Evolutionary conservation across 2,888 invertebrate genomes (phyloP), one percentile per base, ranked within the genome.

Genomic region (Acanthoscelides obtectus): DNA sequence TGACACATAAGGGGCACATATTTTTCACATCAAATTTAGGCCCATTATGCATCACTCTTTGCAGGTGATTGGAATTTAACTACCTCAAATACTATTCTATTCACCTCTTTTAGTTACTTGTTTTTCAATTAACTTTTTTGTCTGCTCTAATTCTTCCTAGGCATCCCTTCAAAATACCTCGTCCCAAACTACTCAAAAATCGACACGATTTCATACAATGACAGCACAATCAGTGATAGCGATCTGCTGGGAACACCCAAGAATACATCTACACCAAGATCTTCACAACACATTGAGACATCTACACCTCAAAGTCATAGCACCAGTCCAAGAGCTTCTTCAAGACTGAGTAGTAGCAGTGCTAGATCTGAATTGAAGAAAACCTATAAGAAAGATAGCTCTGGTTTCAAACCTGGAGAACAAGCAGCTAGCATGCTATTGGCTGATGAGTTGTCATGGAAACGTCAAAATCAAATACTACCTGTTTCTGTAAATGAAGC

Each of bases 361-460:
- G 17, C 5, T 45, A 12, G 79, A 27, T 75, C 79, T 64, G 78
- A 80, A 65, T 79, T 81, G 75, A 74, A 76, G 27, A 77, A 78
- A 70, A 72, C 73, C 17, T 17, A 45, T 6, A 45, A 12, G 17
- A 74, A 76, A 67, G 69, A 74, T 67, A 69, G 71, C 68, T 63
- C 68, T 21, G 74, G 77, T 20, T 84, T 84, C 76, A 74, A 76
- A 45, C 80, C 83, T 20, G 82, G 79, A 2, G 87, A 87, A 70
- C 82, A 85, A 75, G 83, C 85, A 73, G 80, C 75, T 1, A 84
- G 83, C 71, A 84, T 85, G 76, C 76, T 88, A 66, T 71, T 83
- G 66, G 81, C 83, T 6, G 87, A 87, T 78, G 87, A 87, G 77
- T 65, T 81, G 6, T 86, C 84, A 0, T 87, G 87, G 84, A 81